Percentiles rank a stretch among this genome's conserved stretches.
These are phyloP conservation scores for Apogon talboti DNA, from an alignment of 2,797 vertebrate species.

Conservation along the genomic window DNA sequence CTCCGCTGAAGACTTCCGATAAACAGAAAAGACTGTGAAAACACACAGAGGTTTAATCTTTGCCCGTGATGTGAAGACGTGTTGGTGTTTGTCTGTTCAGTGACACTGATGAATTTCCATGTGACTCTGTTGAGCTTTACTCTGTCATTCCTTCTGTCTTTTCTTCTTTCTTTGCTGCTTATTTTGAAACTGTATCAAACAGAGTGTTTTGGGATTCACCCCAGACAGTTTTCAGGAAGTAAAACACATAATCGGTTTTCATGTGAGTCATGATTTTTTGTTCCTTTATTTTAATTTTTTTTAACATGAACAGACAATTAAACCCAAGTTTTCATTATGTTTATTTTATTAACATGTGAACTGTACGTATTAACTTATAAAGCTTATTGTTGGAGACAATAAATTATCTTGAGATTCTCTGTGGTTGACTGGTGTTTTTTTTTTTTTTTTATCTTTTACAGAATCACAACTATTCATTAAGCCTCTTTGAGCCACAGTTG, in stretches of 20 bases:
- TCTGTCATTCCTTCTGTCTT: background rate
- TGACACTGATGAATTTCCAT: background rate
- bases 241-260: too few species aligned
- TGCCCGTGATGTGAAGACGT: background rate
- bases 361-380: constrained; percentile 1
- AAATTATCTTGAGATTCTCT: background rate
- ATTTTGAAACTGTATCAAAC: background rate
- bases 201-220: background rate
- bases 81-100: background rate
- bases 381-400: background rate
- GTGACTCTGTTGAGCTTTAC: background rate
- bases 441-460: too few species aligned
- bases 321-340: too few species aligned
- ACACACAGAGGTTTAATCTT: background rate
- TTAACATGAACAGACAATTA: too few species aligned
- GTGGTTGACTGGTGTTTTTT: too few species aligned
- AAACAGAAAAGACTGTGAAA: constrained; percentile 31
- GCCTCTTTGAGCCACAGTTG: too few species aligned
- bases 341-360: too few species aligned
- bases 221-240: too few species aligned
- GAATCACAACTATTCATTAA: too few species aligned
- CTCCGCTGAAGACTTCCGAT: constrained; percentile 91
- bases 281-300: too few species aligned
- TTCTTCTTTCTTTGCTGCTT: background rate
- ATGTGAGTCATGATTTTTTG: too few species aligned